Conservation (phyloP, 2,797 vertebrate species). For the Meda fulgida region DNA sequence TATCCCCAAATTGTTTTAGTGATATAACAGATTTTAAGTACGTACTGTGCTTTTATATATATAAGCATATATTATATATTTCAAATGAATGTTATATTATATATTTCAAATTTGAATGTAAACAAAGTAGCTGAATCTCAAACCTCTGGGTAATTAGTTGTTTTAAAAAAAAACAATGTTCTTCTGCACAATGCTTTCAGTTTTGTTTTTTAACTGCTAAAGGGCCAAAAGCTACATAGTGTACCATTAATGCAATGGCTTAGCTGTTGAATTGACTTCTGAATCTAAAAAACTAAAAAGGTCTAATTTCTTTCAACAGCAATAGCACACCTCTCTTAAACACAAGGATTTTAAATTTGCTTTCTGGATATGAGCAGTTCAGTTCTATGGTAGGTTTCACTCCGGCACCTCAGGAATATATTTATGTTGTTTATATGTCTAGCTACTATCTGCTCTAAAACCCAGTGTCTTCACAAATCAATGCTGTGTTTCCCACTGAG, state of each 20-base stretch:
- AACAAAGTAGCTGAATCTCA: neutral
- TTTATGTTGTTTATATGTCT: slow-evolving; percentile 42
- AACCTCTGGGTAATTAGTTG: neutral
- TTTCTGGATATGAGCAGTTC: neutral
- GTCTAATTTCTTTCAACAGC: neutral
- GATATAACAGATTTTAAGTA: too few relatives aligned
- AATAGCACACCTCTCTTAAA: neutral
- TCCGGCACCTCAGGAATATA: neutral
- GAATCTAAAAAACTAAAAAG: too few relatives aligned
- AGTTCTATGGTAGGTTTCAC: neutral
- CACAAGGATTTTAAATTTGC: neutral
- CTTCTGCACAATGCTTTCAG: neutral
- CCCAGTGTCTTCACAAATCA: slow-evolving; percentile 49
- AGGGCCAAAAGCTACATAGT: neutral
- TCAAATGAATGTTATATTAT: too few relatives aligned
- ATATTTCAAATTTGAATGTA: too few relatives aligned
- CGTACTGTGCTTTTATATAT: too few relatives aligned
- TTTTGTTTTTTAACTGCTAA: neutral
- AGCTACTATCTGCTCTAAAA: slow-evolving; percentile 12
- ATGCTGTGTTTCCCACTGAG: slow-evolving; percentile 46
- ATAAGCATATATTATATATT: too few relatives aligned
- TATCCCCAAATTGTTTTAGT: too few relatives aligned
- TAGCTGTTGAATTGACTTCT: neutral
- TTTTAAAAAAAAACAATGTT: neutral
- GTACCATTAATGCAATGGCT: neutral